These are phyloP conservation scores for Xiphorhynchus elegans DNA, from an alignment of 2,113 vertebrate species.

Conservation along the genomic window DNA sequence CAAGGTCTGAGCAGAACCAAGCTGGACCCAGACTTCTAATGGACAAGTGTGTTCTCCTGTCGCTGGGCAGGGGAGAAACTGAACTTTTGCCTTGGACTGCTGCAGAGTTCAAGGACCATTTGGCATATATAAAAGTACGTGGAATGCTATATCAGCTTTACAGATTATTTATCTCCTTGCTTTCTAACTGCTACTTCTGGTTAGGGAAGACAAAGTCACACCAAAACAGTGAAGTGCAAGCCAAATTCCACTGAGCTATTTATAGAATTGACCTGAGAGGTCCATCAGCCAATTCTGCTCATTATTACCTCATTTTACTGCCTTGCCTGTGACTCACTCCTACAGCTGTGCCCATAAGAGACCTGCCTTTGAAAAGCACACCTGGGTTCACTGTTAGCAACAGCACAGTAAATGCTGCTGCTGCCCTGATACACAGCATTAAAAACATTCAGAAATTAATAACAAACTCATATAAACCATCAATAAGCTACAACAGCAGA, in stretches of 20 bases:
- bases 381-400: not conserved
- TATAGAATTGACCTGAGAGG: not conserved
- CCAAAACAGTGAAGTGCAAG: not conserved
- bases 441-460: not conserved
- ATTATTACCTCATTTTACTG: not conserved
- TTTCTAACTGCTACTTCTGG: not conserved
- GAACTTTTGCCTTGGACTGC: not conserved
- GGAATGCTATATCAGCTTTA: not conserved
- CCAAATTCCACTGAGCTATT: not conserved
- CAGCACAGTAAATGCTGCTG: not conserved
- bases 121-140: fast-evolving
- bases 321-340: not conserved
- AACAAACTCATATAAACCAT: not conserved
- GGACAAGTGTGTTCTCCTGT: not conserved
- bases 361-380: not conserved
- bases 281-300: not conserved
- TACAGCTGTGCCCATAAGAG: not conserved
- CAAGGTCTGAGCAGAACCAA: not conserved
- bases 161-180: not conserved
- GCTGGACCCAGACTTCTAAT: not conserved
- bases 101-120: not conserved
- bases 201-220: not conserved
- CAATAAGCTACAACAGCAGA: not conserved
- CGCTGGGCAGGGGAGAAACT: not conserved
- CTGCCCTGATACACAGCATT: not conserved